Conservation (phyloP, 2,888 invertebrate species). For the Tethea ocularis region DNA sequence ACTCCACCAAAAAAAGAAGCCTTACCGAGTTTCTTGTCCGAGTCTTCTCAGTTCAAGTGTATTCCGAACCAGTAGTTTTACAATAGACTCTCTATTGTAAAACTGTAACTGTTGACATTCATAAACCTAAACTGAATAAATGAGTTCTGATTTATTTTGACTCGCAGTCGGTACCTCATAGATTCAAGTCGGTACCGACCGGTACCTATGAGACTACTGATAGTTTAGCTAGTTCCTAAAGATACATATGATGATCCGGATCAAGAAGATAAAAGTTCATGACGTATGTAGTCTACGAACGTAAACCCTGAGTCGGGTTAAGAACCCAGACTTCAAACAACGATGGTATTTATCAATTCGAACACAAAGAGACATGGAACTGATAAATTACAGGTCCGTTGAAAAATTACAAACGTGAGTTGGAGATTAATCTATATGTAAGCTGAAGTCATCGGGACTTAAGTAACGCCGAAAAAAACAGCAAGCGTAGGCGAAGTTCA, state of each 20-base stretch:
- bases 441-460: constrained; percentile 24
- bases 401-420: constrained; percentile 56
- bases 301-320: background rate
- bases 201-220: background rate
- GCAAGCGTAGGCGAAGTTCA: constrained; percentile 5
- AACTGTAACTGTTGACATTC: too few relatives aligned
- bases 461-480: constrained; percentile 15
- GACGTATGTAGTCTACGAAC: background rate
- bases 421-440: constrained; percentile 45
- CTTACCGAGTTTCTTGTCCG: too few relatives aligned
- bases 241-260: background rate
- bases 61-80: too few relatives aligned
- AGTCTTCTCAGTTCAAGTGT: too few relatives aligned
- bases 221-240: background rate
- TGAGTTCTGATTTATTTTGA: too few relatives aligned
- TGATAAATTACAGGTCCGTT: constrained; percentile 33
- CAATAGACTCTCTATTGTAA: too few relatives aligned
- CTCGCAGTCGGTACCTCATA: too few relatives aligned
- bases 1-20: too few relatives aligned
- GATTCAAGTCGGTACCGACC: too few relatives aligned
- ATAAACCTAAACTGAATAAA: too few relatives aligned
- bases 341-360: constrained; percentile 21
- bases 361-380: constrained; percentile 19
- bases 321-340: background rate
- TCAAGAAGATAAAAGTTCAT: background rate